These are phyloP conservation scores for Apodemia mormo DNA, from an alignment of 2,888 invertebrate genomes.

Conservation along the genomic window DNA sequence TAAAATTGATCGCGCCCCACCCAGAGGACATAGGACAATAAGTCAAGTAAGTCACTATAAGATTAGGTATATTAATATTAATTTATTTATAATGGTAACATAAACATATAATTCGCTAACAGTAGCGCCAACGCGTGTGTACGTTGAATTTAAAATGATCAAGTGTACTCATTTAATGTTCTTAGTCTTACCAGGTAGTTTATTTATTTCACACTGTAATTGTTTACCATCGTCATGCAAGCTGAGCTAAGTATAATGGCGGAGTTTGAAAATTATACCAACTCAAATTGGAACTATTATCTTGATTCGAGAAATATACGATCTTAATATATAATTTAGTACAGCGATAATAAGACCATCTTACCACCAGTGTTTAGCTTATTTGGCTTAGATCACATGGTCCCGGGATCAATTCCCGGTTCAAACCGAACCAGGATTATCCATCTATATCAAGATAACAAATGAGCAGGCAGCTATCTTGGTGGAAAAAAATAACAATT, in stretches of 20 bases:
- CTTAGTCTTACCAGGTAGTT: neutral
- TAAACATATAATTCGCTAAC: neutral
- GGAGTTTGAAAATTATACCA: constrained; percentile 2
- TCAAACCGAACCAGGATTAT: no score
- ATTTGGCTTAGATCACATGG: no score
- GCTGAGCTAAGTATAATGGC: neutral
- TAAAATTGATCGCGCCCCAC: no score
- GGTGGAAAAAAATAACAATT: neutral
- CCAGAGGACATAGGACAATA: no score
- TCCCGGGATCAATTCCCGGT: no score
- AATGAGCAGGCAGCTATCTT: neutral
- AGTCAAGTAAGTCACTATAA: no score
- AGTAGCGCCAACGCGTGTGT: neutral
- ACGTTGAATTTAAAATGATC: constrained; percentile 7
- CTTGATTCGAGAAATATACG: neutral
- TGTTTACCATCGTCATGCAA: constrained; percentile 3
- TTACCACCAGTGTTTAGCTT: no score
- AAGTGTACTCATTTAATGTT: neutral
- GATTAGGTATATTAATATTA: no score
- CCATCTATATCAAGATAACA: neutral
- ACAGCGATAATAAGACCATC: neutral
- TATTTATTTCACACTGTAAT: constrained; percentile 5
- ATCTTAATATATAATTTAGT: neutral
- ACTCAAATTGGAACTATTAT: constrained; percentile 2
- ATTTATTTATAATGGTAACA: neutral